phyloP scores from a whole-genome alignment of 2,888 invertebrate species.

The Isotomurus palustris region DNA sequence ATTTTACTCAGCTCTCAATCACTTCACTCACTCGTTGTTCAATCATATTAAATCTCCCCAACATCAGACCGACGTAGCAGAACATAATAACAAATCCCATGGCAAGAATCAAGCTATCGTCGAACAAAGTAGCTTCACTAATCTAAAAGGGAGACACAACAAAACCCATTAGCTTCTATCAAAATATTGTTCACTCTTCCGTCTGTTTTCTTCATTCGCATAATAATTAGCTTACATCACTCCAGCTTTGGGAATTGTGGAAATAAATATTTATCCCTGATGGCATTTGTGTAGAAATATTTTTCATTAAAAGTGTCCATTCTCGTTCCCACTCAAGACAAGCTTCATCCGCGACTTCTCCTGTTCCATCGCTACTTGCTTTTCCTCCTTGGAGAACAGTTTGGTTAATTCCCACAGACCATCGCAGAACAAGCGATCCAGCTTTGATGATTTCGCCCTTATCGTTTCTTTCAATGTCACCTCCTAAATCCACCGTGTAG shows the following conservation, averaged over 20 bases:
- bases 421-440: conserved; percentile 59
- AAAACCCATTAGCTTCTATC: too few relatives aligned
- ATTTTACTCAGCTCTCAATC: background rate
- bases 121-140: conserved; percentile 64
- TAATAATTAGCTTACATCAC: conserved; percentile 54
- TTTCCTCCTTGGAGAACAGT: conserved; percentile 61
- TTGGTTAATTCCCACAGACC: conserved; percentile 59
- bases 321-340: conserved; percentile 61
- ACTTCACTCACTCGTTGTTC: conserved; percentile 60
- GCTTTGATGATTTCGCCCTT: conserved; percentile 62
- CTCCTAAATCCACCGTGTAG: conserved; percentile 61
- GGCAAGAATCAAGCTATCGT: conserved; percentile 65
- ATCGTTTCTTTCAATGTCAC: conserved; percentile 54
- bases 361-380: conserved; percentile 68
- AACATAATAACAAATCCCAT: conserved; percentile 67
- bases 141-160: conserved; percentile 48
- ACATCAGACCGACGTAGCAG: conserved; percentile 64
- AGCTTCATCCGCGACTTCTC: conserved; percentile 63
- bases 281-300: conserved; percentile 48
- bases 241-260: conserved; percentile 60
- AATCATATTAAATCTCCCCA: conserved; percentile 69
- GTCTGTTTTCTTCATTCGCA: background rate
- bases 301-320: conserved; percentile 55
- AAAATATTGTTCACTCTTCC: background rate
- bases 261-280: conserved; percentile 55